Evolutionary conservation across 2,113 vertebrate species (phyloP), one percentile per base, ranked within the genome.

Genomic region (Datnioides undecimradiatus): DNA sequence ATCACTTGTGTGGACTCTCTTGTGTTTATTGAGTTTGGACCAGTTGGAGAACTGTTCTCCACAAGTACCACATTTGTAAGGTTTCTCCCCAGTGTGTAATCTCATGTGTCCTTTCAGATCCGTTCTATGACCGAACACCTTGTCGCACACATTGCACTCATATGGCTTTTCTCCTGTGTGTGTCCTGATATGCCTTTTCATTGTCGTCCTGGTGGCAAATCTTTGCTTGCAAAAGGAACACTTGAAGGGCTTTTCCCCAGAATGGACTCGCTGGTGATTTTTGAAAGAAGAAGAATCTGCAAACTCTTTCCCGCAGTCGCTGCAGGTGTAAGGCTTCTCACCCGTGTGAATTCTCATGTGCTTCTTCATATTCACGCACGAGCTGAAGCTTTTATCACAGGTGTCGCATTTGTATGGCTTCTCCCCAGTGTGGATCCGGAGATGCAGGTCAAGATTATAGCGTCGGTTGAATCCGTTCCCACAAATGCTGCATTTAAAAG

Each of bases 111-210:
- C 23, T 27, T 80, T 90, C 33, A 90, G 8, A 0, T 89, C 81
- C 0, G 80, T 49, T 6, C 17, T 79, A 65, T 74, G 63, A 6
- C 77, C 49, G 2, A 90, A 90, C 16, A 1, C 19, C 9, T 79
- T 88, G 0, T 82, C 60, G 7, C 89, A 89, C 10, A 59, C 27
- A 0, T 0, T 57, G 62, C 89, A 91, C 63, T 38, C 29, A n/a
- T 75, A 84, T 0, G 87, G 87, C 62, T 78, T 87, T 55, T 91
- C 89, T 0, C 87, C 90, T 0, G 85, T 89, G 73, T 91, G 90
- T 5, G 52, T 82, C 7, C 67, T 67, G 23, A 1, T 65, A 83
- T 91, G 90, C 36, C 73, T 60, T 6, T 48, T 86, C 17, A 88
- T 23, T 14, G 83, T 84, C 0, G 83, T 83, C 21, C 38, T 48